Evolutionary conservation across 2,797 vertebrate genomes (phyloP).

Genomic region (Podargus strigoides): DNA sequence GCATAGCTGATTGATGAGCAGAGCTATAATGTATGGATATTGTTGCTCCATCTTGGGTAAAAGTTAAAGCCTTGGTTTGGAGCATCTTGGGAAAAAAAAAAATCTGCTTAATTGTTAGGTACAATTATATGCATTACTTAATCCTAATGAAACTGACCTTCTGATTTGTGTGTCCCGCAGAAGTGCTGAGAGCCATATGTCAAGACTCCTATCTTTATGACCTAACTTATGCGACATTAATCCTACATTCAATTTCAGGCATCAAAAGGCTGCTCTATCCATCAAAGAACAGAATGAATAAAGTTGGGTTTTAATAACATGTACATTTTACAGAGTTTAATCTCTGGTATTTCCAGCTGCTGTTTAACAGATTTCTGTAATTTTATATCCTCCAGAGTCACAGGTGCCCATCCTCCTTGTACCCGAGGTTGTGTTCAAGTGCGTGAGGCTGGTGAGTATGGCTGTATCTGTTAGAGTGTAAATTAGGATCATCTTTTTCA

Average conservation of each 20-base stretch:
- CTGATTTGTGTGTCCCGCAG: not conserved
- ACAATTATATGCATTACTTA: not conserved
- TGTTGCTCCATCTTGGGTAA: not conserved
- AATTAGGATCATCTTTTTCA: not conserved
- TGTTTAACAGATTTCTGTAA: not conserved
- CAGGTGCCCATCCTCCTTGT: not conserved
- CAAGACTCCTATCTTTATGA: not conserved
- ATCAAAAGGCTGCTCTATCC: not conserved
- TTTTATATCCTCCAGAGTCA: not conserved
- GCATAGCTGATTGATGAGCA: not conserved
- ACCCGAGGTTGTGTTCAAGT: not conserved
- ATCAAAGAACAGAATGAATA: not conserved
- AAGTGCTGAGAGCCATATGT: not conserved
- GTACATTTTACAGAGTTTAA: not conserved
- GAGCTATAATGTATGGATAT: not conserved
- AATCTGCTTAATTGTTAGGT: not conserved
- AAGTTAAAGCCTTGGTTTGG: not conserved
- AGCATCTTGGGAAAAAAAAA: not conserved
- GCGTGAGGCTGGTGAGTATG: not conserved
- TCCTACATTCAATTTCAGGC: not conserved
- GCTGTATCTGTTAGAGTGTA: not conserved
- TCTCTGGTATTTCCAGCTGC: not conserved
- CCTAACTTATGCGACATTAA: not conserved
- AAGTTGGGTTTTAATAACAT: not conserved
- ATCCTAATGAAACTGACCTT: not conserved